Base-by-base conservation (phyloP, 2,113 vertebrate genomes). In the Esox niger region DNA sequence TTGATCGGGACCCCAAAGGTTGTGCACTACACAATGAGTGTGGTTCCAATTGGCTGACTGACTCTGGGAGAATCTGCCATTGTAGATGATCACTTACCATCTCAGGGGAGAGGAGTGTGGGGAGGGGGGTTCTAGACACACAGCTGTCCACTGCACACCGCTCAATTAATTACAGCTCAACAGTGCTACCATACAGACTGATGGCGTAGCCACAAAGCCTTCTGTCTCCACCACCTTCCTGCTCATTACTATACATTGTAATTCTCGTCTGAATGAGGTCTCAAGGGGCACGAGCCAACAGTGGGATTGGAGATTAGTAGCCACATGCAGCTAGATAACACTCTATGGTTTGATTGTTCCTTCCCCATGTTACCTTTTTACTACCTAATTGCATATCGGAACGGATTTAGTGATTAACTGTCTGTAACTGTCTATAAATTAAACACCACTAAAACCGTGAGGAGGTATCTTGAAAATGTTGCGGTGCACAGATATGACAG, bases 151-250 rank as follows among this genome's bases (percentile, higher is more conserved):
- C 55, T 69, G 52, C 66, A 70, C 71, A 69, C 29, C 46, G 55
- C 35, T 73, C 75, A 80, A 66, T 84, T 83, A 82, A 83, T 86
- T 86, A 70, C 57, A 72, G 64, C 69, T 73, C 66, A 64, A 64
- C 31, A 76, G 78, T 74, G 25, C 70, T 10, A 8, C 43, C 6
- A 69, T 66, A 31, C 35, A 49, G 61, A 74, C 33, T 73, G 73
- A 79, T 75, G 27, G 68, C 20, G 33, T 25, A 27, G 26, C 68
- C 65, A 73, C 63, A 77, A 58, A 62, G 6, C 32, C 10, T 17
- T 38, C 62, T 64, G 25, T 4, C 33, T 29, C 33, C 55, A 23
- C 20, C 17, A 13, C 52, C 52, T 38, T 27, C 25, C 49, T 21
- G 52, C 17, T 49, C 43, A n/a, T n/a, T n/a, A n/a, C n/a, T n/a